phyloP scores from a whole-genome alignment of 2,113 vertebrate genomes.

The Agapornis roseicollis region DNA sequence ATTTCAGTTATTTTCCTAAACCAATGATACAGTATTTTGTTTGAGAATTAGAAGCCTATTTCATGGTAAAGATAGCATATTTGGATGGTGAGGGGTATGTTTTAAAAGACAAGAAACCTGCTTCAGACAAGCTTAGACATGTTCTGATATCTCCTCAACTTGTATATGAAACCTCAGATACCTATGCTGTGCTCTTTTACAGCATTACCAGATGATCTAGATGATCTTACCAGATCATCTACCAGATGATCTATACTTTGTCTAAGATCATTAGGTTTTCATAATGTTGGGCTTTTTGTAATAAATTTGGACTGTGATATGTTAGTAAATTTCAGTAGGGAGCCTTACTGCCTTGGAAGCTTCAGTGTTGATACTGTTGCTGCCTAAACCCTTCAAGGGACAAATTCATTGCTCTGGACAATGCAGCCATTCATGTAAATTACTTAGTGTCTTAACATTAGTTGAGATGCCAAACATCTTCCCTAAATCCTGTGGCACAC shows the following conservation, averaged over 20 bases:
- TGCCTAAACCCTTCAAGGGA: constrained; percentile 3
- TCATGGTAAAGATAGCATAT: not conserved
- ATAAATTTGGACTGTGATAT: not conserved
- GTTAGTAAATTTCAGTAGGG: not conserved
- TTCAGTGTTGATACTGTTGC: not conserved
- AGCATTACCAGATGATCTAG: not conserved
- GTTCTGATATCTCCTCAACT: not conserved
- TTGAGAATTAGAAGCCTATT: not conserved
- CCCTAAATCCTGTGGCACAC: not conserved
- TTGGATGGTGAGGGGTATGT: not conserved
- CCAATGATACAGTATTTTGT: not conserved
- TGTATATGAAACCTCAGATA: not conserved
- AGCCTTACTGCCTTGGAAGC: not conserved
- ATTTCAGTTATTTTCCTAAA: not conserved
- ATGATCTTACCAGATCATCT: no score
- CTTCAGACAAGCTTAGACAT: not conserved
- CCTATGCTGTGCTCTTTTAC: not conserved
- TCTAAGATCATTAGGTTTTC: not conserved
- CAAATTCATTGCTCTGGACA: not conserved
- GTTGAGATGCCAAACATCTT: not conserved
- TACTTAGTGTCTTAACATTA: not conserved
- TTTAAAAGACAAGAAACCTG: not conserved
- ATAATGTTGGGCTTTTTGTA: not conserved
- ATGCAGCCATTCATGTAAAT: not conserved
- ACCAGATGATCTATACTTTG: not conserved